Percentiles rank a stretch among this genome's conserved stretches.
These are phyloP conservation scores for Cyclina sinensis DNA, from an alignment of 1,140 invertebrate genomes.

Conservation along the genomic window DNA sequence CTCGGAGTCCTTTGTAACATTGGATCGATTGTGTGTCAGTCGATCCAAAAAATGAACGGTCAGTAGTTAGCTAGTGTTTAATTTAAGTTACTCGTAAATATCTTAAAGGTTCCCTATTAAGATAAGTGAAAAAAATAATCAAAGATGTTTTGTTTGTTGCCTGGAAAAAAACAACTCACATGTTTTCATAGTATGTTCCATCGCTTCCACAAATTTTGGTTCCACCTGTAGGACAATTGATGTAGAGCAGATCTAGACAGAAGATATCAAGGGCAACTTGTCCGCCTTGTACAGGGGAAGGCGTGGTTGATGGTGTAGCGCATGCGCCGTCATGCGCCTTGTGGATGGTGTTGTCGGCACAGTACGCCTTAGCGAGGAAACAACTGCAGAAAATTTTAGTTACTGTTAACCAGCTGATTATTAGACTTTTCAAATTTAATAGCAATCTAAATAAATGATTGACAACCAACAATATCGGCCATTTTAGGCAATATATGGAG, in stretches of 20 bases:
- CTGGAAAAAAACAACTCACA: slow-evolving; percentile 14
- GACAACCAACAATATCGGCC: too few species aligned
- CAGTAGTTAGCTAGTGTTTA: too few species aligned
- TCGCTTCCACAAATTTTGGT: slow-evolving; percentile 43
- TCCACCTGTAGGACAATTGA: slow-evolving; percentile 32
- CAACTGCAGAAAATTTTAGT: slow-evolving; percentile 40
- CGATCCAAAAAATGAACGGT: too few species aligned
- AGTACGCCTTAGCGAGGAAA: slow-evolving; percentile 50
- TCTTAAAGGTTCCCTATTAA: too few species aligned
- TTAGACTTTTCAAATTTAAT: too few species aligned
- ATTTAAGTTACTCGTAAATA: too few species aligned
- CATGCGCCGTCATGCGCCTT: slow-evolving; percentile 53
- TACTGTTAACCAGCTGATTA: not conserved
- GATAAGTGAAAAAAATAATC: too few species aligned
- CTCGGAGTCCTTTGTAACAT: too few species aligned
- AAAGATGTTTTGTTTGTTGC: not conserved
- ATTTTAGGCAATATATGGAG: too few species aligned
- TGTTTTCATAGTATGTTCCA: slow-evolving; percentile 54
- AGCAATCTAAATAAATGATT: too few species aligned
- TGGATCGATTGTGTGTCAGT: too few species aligned
- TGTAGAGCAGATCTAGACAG: slow-evolving; percentile 54
- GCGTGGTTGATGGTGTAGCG: not conserved
- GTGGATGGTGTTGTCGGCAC: slow-evolving; percentile 38
- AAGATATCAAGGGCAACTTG: slow-evolving; percentile 56
- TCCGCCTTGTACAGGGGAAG: slow-evolving; percentile 36